Conservation (phyloP, 2,113 vertebrate genomes). For the Ammospiza caudacuta region DNA sequence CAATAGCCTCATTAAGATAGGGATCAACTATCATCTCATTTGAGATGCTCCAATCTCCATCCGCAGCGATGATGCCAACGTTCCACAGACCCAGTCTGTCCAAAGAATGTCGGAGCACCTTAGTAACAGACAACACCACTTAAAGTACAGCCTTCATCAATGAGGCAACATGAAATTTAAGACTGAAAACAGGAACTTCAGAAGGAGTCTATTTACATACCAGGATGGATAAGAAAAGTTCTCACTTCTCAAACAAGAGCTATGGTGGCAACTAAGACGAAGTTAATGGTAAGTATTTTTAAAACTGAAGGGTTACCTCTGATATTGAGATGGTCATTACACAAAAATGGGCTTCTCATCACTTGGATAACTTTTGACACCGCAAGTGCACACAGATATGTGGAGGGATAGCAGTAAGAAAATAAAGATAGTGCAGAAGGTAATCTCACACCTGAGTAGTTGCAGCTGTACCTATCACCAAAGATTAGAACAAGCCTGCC, state of each 20-base stretch:
- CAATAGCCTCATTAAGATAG: slow-evolving; percentile 82
- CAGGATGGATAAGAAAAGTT: not conserved
- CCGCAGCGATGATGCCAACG: slow-evolving; percentile 86
- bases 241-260: not conserved
- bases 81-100: slow-evolving; percentile 81
- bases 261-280: not conserved
- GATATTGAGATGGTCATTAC: not conserved
- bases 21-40: slow-evolving; percentile 78
- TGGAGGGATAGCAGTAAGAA: too few species aligned
- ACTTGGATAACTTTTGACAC: not conserved
- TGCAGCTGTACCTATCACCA: too few species aligned
- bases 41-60: slow-evolving; percentile 84
- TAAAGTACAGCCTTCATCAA: slow-evolving; percentile 45
- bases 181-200: not conserved
- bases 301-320: not conserved
- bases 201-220: not conserved
- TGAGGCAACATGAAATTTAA: not conserved
- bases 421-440: too few species aligned
- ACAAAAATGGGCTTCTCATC: not conserved
- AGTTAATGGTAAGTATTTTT: not conserved
- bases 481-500: too few species aligned
- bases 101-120: slow-evolving; percentile 86
- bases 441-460: too few species aligned
- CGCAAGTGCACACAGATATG: not conserved
- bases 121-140: slow-evolving; percentile 75